Evolutionary conservation across 2,888 invertebrate species (phyloP).

Genomic region (Ptychoptera contaminata): DNA sequence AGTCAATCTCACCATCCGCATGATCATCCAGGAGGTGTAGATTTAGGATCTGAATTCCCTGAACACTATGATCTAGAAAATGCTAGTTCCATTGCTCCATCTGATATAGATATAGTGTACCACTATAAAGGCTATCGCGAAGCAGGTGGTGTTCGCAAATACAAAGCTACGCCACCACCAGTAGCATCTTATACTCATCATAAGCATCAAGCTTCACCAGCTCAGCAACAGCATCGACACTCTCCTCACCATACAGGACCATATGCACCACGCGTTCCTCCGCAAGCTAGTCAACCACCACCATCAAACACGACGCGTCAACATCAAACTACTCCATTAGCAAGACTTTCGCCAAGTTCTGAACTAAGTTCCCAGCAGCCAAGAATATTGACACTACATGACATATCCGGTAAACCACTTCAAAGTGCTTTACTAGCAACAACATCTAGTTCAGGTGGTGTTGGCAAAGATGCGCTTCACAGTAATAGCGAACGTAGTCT

Average conservation of each 20-base stretch:
- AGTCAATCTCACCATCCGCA: slow-evolving; percentile 54
- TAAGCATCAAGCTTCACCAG: slow-evolving; percentile 51
- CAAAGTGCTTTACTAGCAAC: slow-evolving; percentile 81
- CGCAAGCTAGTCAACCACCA: slow-evolving; percentile 52
- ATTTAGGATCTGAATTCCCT: slow-evolving; percentile 63
- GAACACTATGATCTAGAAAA: slow-evolving; percentile 95
- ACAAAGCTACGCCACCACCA: slow-evolving; percentile 73
- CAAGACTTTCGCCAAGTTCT: slow-evolving; percentile 79
- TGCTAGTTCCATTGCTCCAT: slow-evolving; percentile 93
- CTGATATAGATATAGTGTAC: slow-evolving; percentile 91
- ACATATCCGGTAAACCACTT: slow-evolving; percentile 83
- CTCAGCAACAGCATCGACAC: slow-evolving; percentile 56
- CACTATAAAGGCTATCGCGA: slow-evolving; percentile 92
- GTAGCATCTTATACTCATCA: slow-evolving; percentile 60
- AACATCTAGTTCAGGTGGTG: slow-evolving; percentile 75
- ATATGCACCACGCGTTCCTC: slow-evolving; percentile 56
- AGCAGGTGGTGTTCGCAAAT: slow-evolving; percentile 66
- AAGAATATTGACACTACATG: slow-evolving; percentile 79
- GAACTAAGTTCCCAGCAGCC: slow-evolving; percentile 85
- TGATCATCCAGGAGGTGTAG: slow-evolving; percentile 57
- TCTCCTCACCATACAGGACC: slow-evolving; percentile 61
- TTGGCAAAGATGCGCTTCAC: slow-evolving; percentile 75
- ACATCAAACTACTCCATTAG: slow-evolving; percentile 81
- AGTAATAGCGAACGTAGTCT: slow-evolving; percentile 83
- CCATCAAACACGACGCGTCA: slow-evolving; percentile 50